These are phyloP conservation scores for Hypselothyrea guttata DNA, from an alignment of 2,888 invertebrate genomes.

Conservation along the genomic window DNA sequence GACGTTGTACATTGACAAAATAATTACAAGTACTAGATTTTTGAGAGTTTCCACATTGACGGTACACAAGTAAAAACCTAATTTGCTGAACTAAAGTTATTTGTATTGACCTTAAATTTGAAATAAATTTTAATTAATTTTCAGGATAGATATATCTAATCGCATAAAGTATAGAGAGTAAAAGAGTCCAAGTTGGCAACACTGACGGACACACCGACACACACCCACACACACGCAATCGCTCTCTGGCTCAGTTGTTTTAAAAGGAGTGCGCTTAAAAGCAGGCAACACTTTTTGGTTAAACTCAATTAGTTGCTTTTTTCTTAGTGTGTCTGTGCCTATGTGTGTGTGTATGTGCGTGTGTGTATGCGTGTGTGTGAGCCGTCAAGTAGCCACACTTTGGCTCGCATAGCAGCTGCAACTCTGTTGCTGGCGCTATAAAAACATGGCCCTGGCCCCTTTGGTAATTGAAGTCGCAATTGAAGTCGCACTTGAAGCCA, in stretches of 20 bases:
- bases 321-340: conserved; percentile 38
- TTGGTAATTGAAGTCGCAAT: conserved; percentile 43
- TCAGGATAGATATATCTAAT: too few relatives aligned
- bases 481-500: conserved; percentile 46
- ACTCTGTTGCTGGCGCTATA: conserved; percentile 52
- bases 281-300: conserved; percentile 43
- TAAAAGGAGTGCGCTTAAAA: conserved; percentile 31
- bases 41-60: too few relatives aligned
- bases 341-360: conserved; percentile 1
- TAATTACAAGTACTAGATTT: too few relatives aligned
- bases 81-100: too few relatives aligned
- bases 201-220: conserved; percentile 1
- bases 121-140: too few relatives aligned
- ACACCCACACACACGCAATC: not conserved
- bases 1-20: too few relatives aligned
- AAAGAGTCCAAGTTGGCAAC: too few relatives aligned
- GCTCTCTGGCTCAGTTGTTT: too few relatives aligned
- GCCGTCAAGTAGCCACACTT: conserved; percentile 41
- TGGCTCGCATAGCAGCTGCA: conserved; percentile 36
- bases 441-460: conserved; percentile 20
- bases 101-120: too few relatives aligned
- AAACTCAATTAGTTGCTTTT: conserved; percentile 61
- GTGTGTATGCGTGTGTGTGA: too few relatives aligned
- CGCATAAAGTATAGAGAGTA: too few relatives aligned
- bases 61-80: too few relatives aligned